Evolutionary conservation across 2,113 vertebrate species (phyloP).

Genomic region (Entomyzon cyanotis): DNA sequence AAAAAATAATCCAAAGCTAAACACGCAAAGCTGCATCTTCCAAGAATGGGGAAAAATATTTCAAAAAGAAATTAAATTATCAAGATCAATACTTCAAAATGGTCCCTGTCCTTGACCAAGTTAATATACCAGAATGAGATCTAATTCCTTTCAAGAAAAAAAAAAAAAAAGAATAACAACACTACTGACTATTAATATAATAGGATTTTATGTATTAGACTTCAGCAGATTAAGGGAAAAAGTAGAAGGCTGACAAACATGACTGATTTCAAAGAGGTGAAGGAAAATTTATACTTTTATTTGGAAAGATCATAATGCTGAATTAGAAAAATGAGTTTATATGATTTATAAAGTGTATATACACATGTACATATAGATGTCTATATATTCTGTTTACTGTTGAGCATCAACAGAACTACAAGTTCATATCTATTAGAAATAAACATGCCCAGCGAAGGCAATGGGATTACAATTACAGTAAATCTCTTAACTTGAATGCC

Average conservation of each 20-base stretch:
- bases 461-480: not conserved
- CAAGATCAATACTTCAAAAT: not conserved
- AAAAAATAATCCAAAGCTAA: not conserved
- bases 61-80: not conserved
- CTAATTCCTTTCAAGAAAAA: not conserved
- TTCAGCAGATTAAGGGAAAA: not conserved
- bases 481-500: not conserved
- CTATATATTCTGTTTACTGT: not conserved
- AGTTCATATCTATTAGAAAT: not conserved
- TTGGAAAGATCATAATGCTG: not conserved
- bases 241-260: not conserved
- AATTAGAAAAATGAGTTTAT: not conserved
- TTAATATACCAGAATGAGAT: not conserved
- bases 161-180: not conserved
- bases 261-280: not conserved
- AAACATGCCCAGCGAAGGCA: not conserved
- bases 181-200: not conserved
- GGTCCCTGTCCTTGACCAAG: not conserved
- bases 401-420: not conserved
- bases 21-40: not conserved
- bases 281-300: not conserved
- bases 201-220: not conserved
- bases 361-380: not conserved
- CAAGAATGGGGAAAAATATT: not conserved
- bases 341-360: not conserved